Conservation (phyloP, 2,888 invertebrate species). For the Stenotaenia linearis region DNA sequence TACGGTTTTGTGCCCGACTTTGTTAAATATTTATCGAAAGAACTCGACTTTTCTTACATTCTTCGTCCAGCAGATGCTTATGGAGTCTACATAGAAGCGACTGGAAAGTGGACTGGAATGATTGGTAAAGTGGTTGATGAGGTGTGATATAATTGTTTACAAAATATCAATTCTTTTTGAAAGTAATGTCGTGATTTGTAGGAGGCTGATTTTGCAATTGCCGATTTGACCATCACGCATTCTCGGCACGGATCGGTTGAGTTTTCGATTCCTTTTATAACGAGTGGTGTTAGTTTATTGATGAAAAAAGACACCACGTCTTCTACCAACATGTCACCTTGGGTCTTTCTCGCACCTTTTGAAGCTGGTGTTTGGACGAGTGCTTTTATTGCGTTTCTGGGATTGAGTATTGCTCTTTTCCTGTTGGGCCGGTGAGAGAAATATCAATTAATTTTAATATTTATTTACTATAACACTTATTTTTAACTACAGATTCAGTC, state of each 20-base stretch:
- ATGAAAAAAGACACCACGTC: constrained; percentile 48
- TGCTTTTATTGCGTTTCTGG: constrained; percentile 40
- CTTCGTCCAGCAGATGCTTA: constrained; percentile 3
- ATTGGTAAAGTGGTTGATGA: background rate
- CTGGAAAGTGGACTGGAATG: constrained; percentile 42
- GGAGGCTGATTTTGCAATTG: constrained; percentile 52
- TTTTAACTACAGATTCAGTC: background rate
- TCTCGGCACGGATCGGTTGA: constrained; percentile 53
- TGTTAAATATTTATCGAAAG: constrained; percentile 17
- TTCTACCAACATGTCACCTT: background rate
- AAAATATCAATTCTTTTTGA: background rate
- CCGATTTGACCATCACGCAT: constrained; percentile 54
- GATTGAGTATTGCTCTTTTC: constrained; percentile 43
- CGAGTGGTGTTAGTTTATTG: constrained; percentile 52
- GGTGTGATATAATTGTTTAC: background rate
- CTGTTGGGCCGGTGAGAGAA: constrained; percentile 50
- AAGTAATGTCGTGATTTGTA: constrained; percentile 38
- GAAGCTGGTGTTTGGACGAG: constrained; percentile 39
- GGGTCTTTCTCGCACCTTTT: constrained; percentile 7
- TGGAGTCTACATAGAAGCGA: constrained; percentile 38
- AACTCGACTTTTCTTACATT: constrained; percentile 32
- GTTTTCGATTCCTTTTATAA: constrained; percentile 55
- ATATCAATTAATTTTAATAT: background rate
- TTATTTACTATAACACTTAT: too few relatives aligned
- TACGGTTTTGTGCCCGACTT: constrained; percentile 34